Evolutionary conservation across 1,140 invertebrate species (phyloP), one percentile per base, ranked within the genome.

Genomic region (Nasonia giraulti): DNA sequence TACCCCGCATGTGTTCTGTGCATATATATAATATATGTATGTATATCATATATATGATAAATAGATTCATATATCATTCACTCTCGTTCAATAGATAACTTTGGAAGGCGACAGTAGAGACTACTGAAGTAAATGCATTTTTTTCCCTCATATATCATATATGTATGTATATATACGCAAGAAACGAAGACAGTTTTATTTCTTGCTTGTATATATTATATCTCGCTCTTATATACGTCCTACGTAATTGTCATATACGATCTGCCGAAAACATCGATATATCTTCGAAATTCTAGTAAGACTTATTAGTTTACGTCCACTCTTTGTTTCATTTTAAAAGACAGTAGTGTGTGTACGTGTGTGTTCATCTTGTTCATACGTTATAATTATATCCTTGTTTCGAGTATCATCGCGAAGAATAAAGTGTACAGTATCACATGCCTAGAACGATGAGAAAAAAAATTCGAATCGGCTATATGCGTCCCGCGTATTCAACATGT

Each of bases 41-140:
- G 27, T 27, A 86, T 84, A 87, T 62, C 81, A 85, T 84, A 69
- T 83, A 68, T 77, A 23, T 40, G 27, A 78, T 37, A 23, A 37
- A 37, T 44, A 80, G 37, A 40, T 40, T 69, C 50, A 79, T 79
- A 37, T 62, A n/a, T 37, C 31, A 82, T 74, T 66, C 75, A 88
- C 73, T 87, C 74, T 87, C 74, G 44, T 80, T 66, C 44, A 55
- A 87, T 88, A 88, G 87, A 86, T 89, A 89, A 88, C 83, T 89
- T 85, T 89, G 89, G 89, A 91, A 91, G 90, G 91, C 89, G 89
- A 91, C 90, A 89, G 88, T 90, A 90, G 90, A 91, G 75, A 86
- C 89, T 92, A 92, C 89, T 89, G 90, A 92, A 90, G 89, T 91
- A 91, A 92, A 92, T 91, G 90, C 90, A 91, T 84, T 82, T 71